phyloP scores from a whole-genome alignment of 2,888 invertebrate species.

The Copidosoma aretas region DNA sequence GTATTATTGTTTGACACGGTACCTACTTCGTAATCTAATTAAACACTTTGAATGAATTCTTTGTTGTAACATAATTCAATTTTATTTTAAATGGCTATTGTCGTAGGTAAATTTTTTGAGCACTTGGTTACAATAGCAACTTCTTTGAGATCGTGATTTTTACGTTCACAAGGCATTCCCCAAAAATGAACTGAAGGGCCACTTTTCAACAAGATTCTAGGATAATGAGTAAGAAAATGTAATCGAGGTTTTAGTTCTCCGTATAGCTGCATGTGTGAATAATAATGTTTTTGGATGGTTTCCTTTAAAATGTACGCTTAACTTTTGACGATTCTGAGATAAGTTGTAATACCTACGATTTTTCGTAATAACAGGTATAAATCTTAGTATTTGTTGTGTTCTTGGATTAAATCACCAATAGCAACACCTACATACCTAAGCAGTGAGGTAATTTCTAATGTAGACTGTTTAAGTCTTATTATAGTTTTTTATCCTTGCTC shows the following conservation, averaged over 20 bases:
- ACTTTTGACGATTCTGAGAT: neutral
- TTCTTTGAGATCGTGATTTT: conserved; percentile 3
- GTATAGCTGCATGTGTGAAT: neutral
- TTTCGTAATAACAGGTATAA: conserved; percentile 1
- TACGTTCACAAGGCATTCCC: neutral
- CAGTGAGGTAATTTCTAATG: neutral
- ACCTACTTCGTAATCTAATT: too few species aligned
- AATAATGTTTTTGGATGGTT: neutral
- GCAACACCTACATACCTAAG: too few species aligned
- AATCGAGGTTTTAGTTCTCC: too few species aligned
- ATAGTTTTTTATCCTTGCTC: neutral
- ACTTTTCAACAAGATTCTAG: neutral
- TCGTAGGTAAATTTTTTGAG: neutral
- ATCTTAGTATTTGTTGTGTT: too few species aligned
- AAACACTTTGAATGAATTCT: too few species aligned
- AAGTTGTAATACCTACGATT: neutral
- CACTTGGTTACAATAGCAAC: conserved; percentile 1
- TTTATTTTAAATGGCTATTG: neutral
- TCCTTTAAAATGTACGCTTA: neutral
- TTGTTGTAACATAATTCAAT: too few species aligned
- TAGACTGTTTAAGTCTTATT: neutral
- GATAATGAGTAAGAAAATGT: conserved; percentile 1
- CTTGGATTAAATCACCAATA: too few species aligned
- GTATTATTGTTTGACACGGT: too few species aligned
- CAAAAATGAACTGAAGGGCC: neutral